Evolutionary conservation across 2,888 invertebrate species (phyloP), one percentile per base, ranked within the genome.

Genomic region (Orchestes rusci): DNA sequence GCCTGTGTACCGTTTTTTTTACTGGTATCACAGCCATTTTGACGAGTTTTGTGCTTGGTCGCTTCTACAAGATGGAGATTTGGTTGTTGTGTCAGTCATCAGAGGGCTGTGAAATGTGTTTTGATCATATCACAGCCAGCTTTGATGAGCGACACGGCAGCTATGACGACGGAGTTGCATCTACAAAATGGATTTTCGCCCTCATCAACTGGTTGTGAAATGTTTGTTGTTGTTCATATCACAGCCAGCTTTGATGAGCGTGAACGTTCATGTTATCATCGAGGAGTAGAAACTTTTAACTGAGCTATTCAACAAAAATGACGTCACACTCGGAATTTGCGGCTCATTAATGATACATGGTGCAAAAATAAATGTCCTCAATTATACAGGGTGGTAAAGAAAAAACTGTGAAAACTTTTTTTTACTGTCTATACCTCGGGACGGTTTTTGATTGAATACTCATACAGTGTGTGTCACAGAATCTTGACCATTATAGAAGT

Each of bases 221-320:
- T 85, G 82, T 73, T 43, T 49, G 69, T 66, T 61, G 69, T 58
- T 40, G 57, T 53, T 64, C 90, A 88, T 92, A 93, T 92, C 92
- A 93, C 92, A 93, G 91, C 91, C 90, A 91, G 92, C 92, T 89
- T 91, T 90, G 90, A 90, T 84, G 83, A 84, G 84, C 83, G 81
- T 71, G 74, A 73, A 63, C 55, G 53, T 57, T 45, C 56, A 55
- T 51, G 20, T 13, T 28, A 17, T 7, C 7, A 10, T 23, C 23
- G 5, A 23, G 7, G 23, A 23, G 23, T 5, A 23, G 23, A 23
- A 23, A 5, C 10, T 23, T 10, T 5, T 23, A 10, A 23, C 23
- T 23, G 23, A 7, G 23, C n/a, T n/a, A n/a, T n/a, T n/a, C n/a
- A n/a, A n/a, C n/a, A n/a, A n/a, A n/a, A 23, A 10, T 23, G 10